Base-by-base conservation (phyloP, 2,113 vertebrate species). In the Melanostigma gelatinosum region DNA sequence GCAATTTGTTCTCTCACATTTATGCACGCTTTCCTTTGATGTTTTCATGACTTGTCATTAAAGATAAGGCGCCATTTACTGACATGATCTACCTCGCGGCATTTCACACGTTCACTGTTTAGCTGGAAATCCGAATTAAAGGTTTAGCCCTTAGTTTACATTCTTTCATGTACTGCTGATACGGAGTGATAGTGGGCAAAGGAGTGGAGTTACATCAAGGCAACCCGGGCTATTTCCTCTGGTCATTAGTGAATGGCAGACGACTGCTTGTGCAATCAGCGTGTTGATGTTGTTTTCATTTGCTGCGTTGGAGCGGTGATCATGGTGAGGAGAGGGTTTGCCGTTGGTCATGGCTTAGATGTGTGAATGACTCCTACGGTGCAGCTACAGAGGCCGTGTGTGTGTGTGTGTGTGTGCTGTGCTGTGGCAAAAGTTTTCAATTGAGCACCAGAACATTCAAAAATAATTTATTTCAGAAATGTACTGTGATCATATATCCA, bases 401-500 rank as follows among this genome's bases (percentile, higher is more conserved):
- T 7, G 12, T 7, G 15, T 18, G 15, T 32, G 32, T 32, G 15
- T 32, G 32, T 32, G n/a, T 69, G 34, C 6, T 18, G 15, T 32
- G 32, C 4, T 48, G 57, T 48, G 58, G 20, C 12, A 10, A 62
- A 73, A 16, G 52, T 72, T 84, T 68, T 36, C 36, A 78, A 83
- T 57, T 18, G 27, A 93, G 34, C 7, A 87, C 75, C 77, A 85
- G 73, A 71, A 93, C 93, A 94, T 94, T 93, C 92, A 94, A 95
- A 94, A 94, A 95, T 94, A 91, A 94, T 94, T 94, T 94, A 94
- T 94, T 94, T 94, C 88, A 87, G 92, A 94, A 94, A 94, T 90
- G 91, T 92, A 91, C 89, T 88, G 92, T 92, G 92, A 94, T 93
- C 90, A 93, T 92, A 94, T 93, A 93, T 93, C 88, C 94, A 94